phyloP scores from a whole-genome alignment of 2,888 invertebrate species.

The Villa cingulata region DNA sequence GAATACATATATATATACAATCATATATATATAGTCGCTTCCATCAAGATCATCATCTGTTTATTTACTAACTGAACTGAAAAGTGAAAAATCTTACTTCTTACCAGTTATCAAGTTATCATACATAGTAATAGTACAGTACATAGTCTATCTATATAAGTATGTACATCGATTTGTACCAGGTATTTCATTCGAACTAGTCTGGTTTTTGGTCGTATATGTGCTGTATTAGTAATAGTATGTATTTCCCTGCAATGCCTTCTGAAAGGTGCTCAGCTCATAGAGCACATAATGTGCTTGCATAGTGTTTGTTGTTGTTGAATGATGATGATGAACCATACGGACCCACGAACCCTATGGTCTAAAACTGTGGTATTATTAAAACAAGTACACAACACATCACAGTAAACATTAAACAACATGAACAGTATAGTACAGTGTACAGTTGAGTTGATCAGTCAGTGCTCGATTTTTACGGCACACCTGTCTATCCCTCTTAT shows the following conservation, averaged over 20 bases:
- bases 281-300: constrained; percentile 1
- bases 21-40: background rate
- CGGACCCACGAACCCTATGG: background rate
- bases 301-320: background rate
- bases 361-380: background rate
- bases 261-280: constrained; percentile 1
- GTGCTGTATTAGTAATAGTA: too few relatives aligned
- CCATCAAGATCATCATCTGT: background rate
- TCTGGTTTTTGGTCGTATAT: background rate
- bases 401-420: too few relatives aligned
- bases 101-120: too few relatives aligned
- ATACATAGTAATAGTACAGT: too few relatives aligned
- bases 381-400: too few relatives aligned
- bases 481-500: constrained; percentile 10
- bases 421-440: too few relatives aligned
- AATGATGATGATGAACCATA: background rate
- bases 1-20: too few relatives aligned
- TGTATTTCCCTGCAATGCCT: background rate
- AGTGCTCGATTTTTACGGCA: constrained; percentile 1
- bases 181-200: background rate
- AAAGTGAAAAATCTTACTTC: too few relatives aligned
- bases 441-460: background rate
- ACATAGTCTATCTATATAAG: too few relatives aligned
- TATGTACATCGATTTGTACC: background rate
- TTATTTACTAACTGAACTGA: too few relatives aligned